Base-by-base conservation (phyloP, 2,797 vertebrate species). In the Sebastes cheni region DNA sequence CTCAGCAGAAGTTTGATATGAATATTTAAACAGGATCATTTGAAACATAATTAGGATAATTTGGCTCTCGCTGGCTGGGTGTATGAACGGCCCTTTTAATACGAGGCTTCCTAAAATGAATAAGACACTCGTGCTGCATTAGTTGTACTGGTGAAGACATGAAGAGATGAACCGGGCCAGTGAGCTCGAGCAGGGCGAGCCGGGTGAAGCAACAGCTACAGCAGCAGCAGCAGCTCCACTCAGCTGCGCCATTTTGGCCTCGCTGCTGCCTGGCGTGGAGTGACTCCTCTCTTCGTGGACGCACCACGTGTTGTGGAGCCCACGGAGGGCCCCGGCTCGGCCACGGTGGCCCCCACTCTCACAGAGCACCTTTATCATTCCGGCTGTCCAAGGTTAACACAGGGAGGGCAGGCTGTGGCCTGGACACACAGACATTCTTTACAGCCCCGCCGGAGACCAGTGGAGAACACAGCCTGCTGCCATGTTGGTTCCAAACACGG, bases 241-340 rank as follows among this genome's bases (percentile, higher is more conserved):
- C 73, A 72, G 82, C 80, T 78, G 82, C 95, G 94, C 95, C 94
- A 95, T 95, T 95, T 94, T 95, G 86, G 89, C 82, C 81, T 77
- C 85, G 34, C 34, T 36, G 10, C 71, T 71, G 77, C 79, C 90
- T 93, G 92, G 94, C 90, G 92, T 94, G 88, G 81, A 80, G 77
- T 67, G 90, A 88, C 86, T 92, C 83, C 75, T 80, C 81, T 81
- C 70, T 75, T 69, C 83, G 84, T 80, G 88, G 76, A 90, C 9
- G 81, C 75, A 92, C 91, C 94, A 94, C 94, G 93, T 95, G 95
- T 77, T 78, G 54, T 67, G 72, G 78, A 86, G 66, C 83, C 59
- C 81, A 86, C 65, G n/a, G 68, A 81, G 39, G 80, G 81, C 81
- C 79, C 52, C 64, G 2, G 67, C 76, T 82, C 72, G 32, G 60